Evolutionary conservation across 1,140 invertebrate species (phyloP).

Genomic region (Patella vulgata): DNA sequence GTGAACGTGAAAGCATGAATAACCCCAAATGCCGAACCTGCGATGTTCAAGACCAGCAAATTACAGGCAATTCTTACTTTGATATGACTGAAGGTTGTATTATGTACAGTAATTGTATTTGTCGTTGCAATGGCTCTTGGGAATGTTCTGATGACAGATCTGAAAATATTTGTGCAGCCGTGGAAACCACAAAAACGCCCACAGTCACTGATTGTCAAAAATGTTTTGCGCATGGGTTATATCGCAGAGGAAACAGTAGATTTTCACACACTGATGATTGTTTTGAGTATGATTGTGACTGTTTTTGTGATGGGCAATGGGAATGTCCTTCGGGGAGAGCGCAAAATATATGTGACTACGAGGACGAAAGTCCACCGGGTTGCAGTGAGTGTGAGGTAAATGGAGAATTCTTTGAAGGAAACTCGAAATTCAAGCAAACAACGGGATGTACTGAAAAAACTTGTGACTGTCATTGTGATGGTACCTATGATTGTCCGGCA

Average conservation of each 20-base stretch:
- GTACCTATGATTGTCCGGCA: slow-evolving; percentile 33
- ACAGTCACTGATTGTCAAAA: slow-evolving; percentile 18
- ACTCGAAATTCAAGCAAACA: slow-evolving; percentile 31
- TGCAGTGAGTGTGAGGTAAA: slow-evolving; percentile 34
- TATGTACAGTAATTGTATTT: slow-evolving; percentile 38
- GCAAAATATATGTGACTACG: slow-evolving; percentile 31
- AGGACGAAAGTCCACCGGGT: slow-evolving; percentile 13
- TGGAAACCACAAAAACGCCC: background rate
- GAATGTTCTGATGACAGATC: slow-evolving; percentile 35
- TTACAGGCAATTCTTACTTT: slow-evolving; percentile 36
- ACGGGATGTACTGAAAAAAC: slow-evolving; percentile 32
- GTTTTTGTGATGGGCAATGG: slow-evolving; percentile 44
- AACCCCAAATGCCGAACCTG: slow-evolving; percentile 26
- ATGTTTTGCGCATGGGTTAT: slow-evolving; percentile 34
- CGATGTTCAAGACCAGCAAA: slow-evolving; percentile 24
- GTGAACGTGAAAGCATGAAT: no score
- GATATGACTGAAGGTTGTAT: slow-evolving; percentile 37
- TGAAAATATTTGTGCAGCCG: slow-evolving; percentile 34
- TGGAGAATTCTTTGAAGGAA: slow-evolving; percentile 33
- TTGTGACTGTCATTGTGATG: slow-evolving; percentile 41
- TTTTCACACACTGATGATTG: slow-evolving; percentile 46
- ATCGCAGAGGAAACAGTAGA: slow-evolving; percentile 19
- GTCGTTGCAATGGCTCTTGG: slow-evolving; percentile 44
- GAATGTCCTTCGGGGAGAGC: slow-evolving; percentile 40
- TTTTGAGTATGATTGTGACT: slow-evolving; percentile 46